Base-by-base conservation (phyloP, 1,140 invertebrate species). In the Medauroidea extradentata region DNA sequence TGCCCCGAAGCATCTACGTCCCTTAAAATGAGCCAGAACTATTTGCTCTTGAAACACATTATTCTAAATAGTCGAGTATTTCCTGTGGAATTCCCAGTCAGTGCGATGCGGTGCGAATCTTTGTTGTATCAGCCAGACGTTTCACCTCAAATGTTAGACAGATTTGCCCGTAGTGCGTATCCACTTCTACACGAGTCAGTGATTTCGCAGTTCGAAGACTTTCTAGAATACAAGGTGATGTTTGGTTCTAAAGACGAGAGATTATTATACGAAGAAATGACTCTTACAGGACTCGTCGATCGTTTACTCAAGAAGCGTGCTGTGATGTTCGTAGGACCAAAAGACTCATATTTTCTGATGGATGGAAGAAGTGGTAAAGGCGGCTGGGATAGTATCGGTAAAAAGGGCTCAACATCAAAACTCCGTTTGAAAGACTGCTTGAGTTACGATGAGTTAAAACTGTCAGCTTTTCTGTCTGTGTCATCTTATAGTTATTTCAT, bases 401-500 rank as follows among this genome's bases (percentile, higher is more conserved):
- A 71, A 0, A 61, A 59, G 50, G 18, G 63, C 8, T 77, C 79
- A 56, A 34, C 4, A 7, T 65, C 71, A 27, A 75, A 75, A 3
- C 61, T 86, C n/a, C 3, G 24, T 50, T 29, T 50, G n/a, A 1
- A 1, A 1, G 13, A 24, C 16, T 50, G 79, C 66, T 65, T 83
- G 57, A 77, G 81, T 55, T 79, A 85, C 67, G 78, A 84, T 55
- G 82, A 84, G 66, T 80, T 84, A 52, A 83, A 80, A 68, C 62
- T 86, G 2, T 83, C 84, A 0, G 79, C 84, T 0, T 72, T 85
- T 66, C 73, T 86, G 18, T 78, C 78, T 18, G 72, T 85, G 7
- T 84, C 83, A 5, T 84, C 83, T 0, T 75, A 78, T 54, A 81
- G 81, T 2, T 81, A 80, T 64, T 86, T 85, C 62, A 79, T 86